A percentile compares a stretch with the other conserved stretches of the same genome.
Evolutionary conservation across 2,888 invertebrate species (phyloP).

Genomic region (Lucinisca nassula): DNA sequence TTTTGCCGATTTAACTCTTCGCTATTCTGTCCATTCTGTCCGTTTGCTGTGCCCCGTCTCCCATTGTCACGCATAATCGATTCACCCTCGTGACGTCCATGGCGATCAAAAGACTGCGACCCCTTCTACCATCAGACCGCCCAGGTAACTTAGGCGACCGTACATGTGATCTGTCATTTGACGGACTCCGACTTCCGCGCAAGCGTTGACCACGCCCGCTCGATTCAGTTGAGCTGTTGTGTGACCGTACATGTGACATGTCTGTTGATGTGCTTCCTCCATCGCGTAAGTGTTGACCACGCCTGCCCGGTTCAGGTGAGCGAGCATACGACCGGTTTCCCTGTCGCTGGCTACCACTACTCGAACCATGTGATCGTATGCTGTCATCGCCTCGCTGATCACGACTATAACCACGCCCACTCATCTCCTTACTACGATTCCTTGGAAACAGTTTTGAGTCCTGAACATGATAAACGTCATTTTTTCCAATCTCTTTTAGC

Average conservation of each 20-base stretch:
- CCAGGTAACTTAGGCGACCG: neutral
- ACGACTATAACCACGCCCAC: neutral
- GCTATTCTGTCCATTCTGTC: neutral
- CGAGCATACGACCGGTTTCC: neutral
- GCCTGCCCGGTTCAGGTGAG: neutral
- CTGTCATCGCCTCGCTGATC: neutral
- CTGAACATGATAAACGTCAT: neutral
- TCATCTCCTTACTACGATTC: neutral
- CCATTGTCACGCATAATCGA: neutral
- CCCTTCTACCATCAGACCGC: neutral
- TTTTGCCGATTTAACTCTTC: neutral
- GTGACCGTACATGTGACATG: neutral
- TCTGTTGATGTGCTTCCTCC: neutral
- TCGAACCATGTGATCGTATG: neutral
- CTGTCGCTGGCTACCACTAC: neutral
- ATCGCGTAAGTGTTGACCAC: neutral
- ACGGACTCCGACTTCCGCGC: neutral
- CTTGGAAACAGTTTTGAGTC: slow-evolving; percentile 1
- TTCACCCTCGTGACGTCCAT: neutral
- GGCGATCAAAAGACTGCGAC: neutral
- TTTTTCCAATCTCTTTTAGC: slow-evolving; percentile 14
- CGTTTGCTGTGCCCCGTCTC: neutral
- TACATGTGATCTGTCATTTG: neutral
- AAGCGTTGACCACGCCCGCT: neutral
- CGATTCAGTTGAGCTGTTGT: neutral